Percentiles rank a stretch among this genome's conserved stretches.
phyloP scores from a whole-genome alignment of 2,888 invertebrate species.

The Dermolepida albohirtum region DNA sequence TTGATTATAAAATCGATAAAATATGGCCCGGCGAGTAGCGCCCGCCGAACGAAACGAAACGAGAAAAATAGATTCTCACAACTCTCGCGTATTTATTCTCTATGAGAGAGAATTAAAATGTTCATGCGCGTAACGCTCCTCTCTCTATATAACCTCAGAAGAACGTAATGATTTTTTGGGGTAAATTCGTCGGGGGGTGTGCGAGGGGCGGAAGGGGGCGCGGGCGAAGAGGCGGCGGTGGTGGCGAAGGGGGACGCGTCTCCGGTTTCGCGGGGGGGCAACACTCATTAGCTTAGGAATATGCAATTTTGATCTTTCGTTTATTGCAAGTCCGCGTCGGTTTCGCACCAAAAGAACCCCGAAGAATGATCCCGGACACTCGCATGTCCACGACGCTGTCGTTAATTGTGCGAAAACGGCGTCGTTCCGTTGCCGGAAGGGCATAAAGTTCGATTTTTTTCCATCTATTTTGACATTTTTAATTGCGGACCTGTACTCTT shows the following conservation, averaged over 20 bases:
- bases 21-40: slow-evolving; percentile 61
- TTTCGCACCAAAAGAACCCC: slow-evolving; percentile 42
- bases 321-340: slow-evolving; percentile 49
- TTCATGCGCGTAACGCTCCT: slow-evolving; percentile 59
- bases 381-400: slow-evolving; percentile 41
- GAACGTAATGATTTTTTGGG: slow-evolving; percentile 89
- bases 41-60: slow-evolving; percentile 58
- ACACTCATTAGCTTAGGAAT: slow-evolving; percentile 75
- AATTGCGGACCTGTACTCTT: slow-evolving; percentile 70
- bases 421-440: slow-evolving; percentile 38
- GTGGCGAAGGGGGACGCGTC: slow-evolving; percentile 60
- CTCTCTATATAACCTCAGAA: slow-evolving; percentile 59
- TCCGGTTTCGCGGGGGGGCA: slow-evolving; percentile 58
- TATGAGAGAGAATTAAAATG: slow-evolving; percentile 63
- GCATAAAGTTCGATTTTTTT: slow-evolving; percentile 61
- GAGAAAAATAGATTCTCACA: slow-evolving; percentile 65
- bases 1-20: slow-evolving; percentile 69
- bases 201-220: slow-evolving; percentile 43
- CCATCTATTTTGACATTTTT: slow-evolving; percentile 68
- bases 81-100: slow-evolving; percentile 62
- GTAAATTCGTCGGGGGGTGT: slow-evolving; percentile 69
- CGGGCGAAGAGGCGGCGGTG: slow-evolving; percentile 17
- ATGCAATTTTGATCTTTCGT: slow-evolving; percentile 75
- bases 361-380: slow-evolving; percentile 34
- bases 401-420: slow-evolving; percentile 33